Percentiles rank a stretch among this genome's conserved stretches.
Evolutionary conservation across 2,113 vertebrate species (phyloP).

Genomic region (Oreochromis spilurus): DNA sequence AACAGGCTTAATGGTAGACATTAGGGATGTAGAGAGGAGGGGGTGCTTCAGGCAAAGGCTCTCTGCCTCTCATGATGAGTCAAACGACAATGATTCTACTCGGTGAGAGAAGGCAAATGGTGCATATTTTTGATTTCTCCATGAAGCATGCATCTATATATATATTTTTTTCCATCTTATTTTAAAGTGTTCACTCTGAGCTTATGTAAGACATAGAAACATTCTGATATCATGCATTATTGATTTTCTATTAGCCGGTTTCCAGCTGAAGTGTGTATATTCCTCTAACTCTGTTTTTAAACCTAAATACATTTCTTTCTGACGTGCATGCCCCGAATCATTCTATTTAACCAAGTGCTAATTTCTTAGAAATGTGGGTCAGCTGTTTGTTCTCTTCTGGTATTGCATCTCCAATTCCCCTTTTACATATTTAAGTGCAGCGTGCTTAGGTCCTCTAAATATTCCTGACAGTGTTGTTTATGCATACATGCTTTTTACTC

Average conservation of each 20-base stretch:
- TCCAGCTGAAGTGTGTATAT: background rate
- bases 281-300: background rate
- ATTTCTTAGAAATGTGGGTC: background rate
- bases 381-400: background rate
- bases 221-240: background rate
- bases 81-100: conserved; percentile 10
- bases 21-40: conserved; percentile 16
- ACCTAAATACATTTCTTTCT: background rate
- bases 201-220: background rate
- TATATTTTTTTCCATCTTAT: background rate
- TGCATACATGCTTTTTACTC: background rate
- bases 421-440: background rate
- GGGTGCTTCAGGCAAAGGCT: background rate
- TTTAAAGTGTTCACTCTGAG: background rate
- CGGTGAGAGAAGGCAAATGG: background rate
- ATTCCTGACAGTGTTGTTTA: background rate
- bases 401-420: background rate
- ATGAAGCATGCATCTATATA: background rate
- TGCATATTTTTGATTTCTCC: background rate
- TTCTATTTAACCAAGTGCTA: background rate
- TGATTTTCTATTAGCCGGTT: background rate
- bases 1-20: conserved; percentile 41
- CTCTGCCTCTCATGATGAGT: conserved; percentile 21
- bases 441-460: background rate
- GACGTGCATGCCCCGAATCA: background rate